A percentile compares a stretch with the other conserved stretches of the same genome.
Evolutionary conservation across 2,113 vertebrate species (phyloP).

Genomic region (Ptilonorhynchus violaceus): DNA sequence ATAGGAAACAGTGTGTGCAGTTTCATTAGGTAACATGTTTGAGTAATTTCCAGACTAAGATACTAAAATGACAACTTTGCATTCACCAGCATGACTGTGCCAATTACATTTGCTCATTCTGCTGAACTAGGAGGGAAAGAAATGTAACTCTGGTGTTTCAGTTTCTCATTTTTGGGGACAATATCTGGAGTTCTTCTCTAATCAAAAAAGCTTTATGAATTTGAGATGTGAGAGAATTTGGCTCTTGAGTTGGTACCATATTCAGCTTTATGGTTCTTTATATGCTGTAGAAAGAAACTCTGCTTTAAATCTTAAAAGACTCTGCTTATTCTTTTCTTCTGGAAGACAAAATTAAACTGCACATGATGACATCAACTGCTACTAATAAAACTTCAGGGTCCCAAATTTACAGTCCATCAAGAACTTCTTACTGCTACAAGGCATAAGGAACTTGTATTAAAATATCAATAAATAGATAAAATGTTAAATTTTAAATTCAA

Average conservation of each 20-base stretch:
- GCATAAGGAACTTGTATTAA: background rate
- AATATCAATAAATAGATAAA: accelerated
- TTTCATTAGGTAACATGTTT: background rate
- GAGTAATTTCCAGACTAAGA: background rate
- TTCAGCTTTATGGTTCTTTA: background rate
- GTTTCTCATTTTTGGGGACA: background rate
- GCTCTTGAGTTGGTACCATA: background rate
- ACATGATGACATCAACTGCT: background rate
- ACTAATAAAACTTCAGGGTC: background rate
- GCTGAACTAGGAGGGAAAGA: background rate
- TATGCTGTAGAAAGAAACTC: background rate
- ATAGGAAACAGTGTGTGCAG: background rate
- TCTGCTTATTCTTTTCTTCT: background rate
- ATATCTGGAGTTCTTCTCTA: background rate
- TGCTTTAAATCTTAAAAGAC: background rate
- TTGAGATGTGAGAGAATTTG: background rate
- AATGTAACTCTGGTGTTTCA: background rate
- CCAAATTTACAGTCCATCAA: background rate
- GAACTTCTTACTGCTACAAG: background rate
- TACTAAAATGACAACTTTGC: background rate
- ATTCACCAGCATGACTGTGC: background rate
- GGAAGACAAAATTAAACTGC: background rate
- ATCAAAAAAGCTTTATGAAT: background rate
- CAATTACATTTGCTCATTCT: background rate
- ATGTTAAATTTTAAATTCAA: background rate